Percentiles rank a stretch among this genome's conserved stretches.
phyloP scores from a whole-genome alignment of 2,888 invertebrate genomes.

The Drosophila atripex region DNA sequence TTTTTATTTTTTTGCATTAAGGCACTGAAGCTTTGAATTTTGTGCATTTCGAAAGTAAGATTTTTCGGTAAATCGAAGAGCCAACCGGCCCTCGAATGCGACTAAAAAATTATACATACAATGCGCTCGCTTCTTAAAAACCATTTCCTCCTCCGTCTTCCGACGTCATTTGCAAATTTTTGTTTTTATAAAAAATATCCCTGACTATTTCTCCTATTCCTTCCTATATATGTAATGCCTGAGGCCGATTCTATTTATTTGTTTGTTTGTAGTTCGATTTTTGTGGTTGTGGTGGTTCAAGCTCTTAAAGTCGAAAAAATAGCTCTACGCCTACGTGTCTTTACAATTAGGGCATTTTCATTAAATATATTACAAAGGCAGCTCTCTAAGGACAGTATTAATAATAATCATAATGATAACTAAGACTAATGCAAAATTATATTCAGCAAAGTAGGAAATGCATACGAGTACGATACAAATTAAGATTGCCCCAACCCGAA shows the following conservation, averaged over 20 bases:
- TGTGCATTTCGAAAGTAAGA: conserved; percentile 72
- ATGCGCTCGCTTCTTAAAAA: conserved; percentile 59
- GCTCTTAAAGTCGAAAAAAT: conserved; percentile 67
- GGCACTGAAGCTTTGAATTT: conserved; percentile 82
- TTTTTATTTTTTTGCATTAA: conserved; percentile 73
- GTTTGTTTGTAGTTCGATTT: conserved; percentile 28
- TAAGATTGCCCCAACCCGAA: conserved; percentile 48
- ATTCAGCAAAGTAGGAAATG: conserved; percentile 62
- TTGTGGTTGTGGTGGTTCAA: conserved; percentile 46
- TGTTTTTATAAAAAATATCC: conserved; percentile 73
- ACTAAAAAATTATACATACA: conserved; percentile 55
- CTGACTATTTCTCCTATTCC: conserved; percentile 65
- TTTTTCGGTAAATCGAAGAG: conserved; percentile 29
- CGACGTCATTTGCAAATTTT: conserved; percentile 58
- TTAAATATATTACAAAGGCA: conserved; percentile 74
- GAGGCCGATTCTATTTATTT: conserved; percentile 60
- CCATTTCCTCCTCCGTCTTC: conserved; percentile 26
- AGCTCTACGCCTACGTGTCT: conserved; percentile 39
- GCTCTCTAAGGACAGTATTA: conserved; percentile 49
- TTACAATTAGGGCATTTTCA: conserved; percentile 63
- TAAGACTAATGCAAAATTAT: conserved; percentile 40
- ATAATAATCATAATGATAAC: conserved; percentile 4
- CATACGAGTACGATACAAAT: conserved; percentile 43
- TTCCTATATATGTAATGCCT: conserved; percentile 46
- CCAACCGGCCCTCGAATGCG: conserved; percentile 34